These are phyloP conservation scores for Bombylius major DNA, from an alignment of 2,888 invertebrate genomes.

Conservation along the genomic window DNA sequence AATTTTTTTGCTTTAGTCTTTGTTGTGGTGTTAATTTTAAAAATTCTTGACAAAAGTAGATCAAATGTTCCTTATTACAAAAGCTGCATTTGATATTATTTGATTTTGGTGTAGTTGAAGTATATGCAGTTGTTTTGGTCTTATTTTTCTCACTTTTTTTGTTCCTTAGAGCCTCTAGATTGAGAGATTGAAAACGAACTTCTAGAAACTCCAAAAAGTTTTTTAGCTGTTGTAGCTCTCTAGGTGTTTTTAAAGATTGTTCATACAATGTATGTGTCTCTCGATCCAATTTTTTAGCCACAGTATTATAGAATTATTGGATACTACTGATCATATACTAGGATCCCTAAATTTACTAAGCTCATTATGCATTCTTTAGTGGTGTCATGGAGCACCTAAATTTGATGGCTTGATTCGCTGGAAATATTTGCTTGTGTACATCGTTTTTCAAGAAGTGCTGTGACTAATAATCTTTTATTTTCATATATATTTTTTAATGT, in stretches of 20 bases:
- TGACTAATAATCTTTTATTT: no score
- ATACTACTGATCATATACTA: background rate
- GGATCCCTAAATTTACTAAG: background rate
- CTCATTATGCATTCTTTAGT: background rate
- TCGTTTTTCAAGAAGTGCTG: no score
- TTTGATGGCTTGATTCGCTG: no score
- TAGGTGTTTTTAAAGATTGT: background rate
- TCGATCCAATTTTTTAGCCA: background rate
- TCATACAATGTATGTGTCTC: background rate
- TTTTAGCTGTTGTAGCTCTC: background rate
- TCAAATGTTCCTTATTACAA: no score
- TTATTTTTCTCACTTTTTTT: background rate
- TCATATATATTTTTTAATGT: no score
- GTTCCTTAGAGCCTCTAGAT: background rate
- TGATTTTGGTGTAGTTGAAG: no score
- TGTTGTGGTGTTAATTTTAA: no score
- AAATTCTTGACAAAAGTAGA: no score
- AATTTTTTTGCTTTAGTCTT: no score
- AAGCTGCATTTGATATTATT: no score
- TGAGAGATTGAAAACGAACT: background rate
- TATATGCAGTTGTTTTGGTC: no score
- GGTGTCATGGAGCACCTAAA: background rate
- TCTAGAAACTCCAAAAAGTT: background rate
- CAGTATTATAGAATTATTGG: background rate
- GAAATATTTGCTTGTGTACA: no score